These are phyloP conservation scores for Zelostemma sp. DNA, from an alignment of 1,140 invertebrate genomes.

Conservation along the genomic window DNA sequence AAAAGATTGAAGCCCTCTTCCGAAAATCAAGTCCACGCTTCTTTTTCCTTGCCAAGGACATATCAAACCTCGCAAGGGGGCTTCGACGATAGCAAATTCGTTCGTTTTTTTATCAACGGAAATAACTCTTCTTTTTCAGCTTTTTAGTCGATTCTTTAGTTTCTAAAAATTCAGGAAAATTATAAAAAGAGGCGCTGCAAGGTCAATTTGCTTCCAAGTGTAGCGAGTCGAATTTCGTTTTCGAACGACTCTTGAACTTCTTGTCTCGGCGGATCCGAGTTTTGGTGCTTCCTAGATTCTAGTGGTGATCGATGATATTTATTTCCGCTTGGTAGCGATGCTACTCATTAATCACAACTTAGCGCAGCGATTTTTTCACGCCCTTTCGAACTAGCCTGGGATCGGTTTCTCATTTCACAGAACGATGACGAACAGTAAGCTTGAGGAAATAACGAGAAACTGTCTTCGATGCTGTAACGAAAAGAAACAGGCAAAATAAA, in stretches of 20 bases:
- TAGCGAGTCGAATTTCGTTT: background rate
- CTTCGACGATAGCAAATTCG: slow-evolving; percentile 12
- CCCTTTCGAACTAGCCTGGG: slow-evolving; percentile 7
- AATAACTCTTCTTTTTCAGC: too few relatives aligned
- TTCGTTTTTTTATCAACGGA: slow-evolving; percentile 3
- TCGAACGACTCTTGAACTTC: background rate
- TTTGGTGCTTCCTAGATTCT: slow-evolving; percentile 18
- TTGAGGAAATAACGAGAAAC: slow-evolving; percentile 7
- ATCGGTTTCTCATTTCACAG: slow-evolving; percentile 1
- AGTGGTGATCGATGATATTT: slow-evolving; percentile 20
- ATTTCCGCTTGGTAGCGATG: slow-evolving; percentile 25
- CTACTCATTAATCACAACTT: slow-evolving; percentile 17
- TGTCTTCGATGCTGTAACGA: background rate
- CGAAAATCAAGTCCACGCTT: too few relatives aligned
- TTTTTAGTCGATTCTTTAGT: too few relatives aligned
- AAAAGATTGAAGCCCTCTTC: too few relatives aligned
- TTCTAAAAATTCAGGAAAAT: too few relatives aligned
- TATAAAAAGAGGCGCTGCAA: too few relatives aligned
- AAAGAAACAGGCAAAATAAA: background rate
- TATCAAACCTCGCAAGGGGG: too few relatives aligned
- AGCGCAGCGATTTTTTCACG: slow-evolving; percentile 7
- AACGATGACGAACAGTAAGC: background rate
- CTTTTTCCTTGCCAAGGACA: too few relatives aligned
- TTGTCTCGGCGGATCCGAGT: background rate
- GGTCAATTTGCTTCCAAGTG: too few relatives aligned